phyloP scores from a whole-genome alignment of 2,113 vertebrate species.

The human region GRCh38 chr11:132424501-132425000 shows the following conservation, averaged over 20 bases:
- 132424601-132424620: neutral
- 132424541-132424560: rapidly evolving
- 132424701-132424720: neutral
- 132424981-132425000: neutral
- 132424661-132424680: neutral
- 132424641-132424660: neutral
- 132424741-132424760: neutral
- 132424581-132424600: neutral
- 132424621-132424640: neutral
- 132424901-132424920: neutral
- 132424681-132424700: neutral
- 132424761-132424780: too few relatives aligned
- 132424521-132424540: rapidly evolving
- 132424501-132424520: neutral
- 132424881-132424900: neutral
- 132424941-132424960: neutral
- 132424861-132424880: neutral
- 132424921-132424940: neutral
- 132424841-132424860: neutral
- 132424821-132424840: neutral
- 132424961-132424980: rapidly evolving
- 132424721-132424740: neutral
- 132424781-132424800: neutral
- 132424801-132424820: too few relatives aligned
- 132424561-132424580: neutral